phyloP scores from a whole-genome alignment of 2,888 invertebrate species.

The Drosophila meridionalis region DNA sequence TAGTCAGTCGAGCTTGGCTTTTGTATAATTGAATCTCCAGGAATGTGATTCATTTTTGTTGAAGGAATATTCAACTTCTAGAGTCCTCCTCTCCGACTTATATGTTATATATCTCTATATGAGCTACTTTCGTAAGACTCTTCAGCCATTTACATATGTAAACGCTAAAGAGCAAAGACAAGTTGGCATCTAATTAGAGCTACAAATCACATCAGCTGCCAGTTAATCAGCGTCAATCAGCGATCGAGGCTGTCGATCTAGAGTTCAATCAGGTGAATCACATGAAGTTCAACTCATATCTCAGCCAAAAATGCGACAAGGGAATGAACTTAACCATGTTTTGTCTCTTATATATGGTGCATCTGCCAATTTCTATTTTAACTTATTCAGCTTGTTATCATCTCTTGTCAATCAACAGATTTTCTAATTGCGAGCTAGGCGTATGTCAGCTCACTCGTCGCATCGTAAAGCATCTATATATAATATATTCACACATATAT shows the following conservation, averaged over 20 bases:
- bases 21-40: slow-evolving; percentile 2
- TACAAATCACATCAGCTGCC: background rate
- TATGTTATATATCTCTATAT: no score
- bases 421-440: background rate
- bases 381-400: background rate
- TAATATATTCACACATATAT: background rate
- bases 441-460: background rate
- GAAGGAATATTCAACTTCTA: background rate
- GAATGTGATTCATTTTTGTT: background rate
- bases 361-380: background rate
- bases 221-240: slow-evolving; percentile 20
- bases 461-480: background rate
- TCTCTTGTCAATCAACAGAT: slow-evolving; percentile 1
- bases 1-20: background rate
- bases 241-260: background rate
- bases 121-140: background rate
- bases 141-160: background rate
- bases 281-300: background rate
- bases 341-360: background rate
- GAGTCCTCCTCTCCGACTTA: no score
- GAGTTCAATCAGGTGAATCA: background rate
- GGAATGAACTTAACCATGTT: background rate
- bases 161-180: background rate
- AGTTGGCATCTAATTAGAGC: slow-evolving; percentile 20
- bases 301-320: background rate